phyloP scores from a whole-genome alignment of 2,888 invertebrate species.

The Drosophila multiciliata region DNA sequence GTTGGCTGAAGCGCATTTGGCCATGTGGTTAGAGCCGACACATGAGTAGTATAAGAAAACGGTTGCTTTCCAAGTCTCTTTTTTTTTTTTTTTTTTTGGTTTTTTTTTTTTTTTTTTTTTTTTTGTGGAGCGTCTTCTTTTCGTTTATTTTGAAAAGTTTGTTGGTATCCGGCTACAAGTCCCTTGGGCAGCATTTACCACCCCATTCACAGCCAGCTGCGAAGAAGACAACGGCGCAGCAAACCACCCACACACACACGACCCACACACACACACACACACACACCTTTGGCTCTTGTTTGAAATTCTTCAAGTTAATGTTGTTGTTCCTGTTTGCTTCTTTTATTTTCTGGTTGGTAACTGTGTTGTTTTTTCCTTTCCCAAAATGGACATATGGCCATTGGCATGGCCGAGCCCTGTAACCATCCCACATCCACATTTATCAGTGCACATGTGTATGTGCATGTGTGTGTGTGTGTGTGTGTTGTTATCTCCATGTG shows the following conservation, averaged over 20 bases:
- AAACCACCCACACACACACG: constrained; percentile 33
- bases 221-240: constrained; percentile 48
- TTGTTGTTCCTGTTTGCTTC: constrained; percentile 44
- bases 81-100: constrained; percentile 3
- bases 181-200: constrained; percentile 85
- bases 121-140: constrained; percentile 56
- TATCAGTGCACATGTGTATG: constrained; percentile 45
- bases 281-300: constrained; percentile 50
- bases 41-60: constrained; percentile 37
- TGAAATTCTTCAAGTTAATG: constrained; percentile 72
- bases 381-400: constrained; percentile 81
- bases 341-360: constrained; percentile 32
- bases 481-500: constrained; percentile 62
- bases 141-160: constrained; percentile 74
- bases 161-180: constrained; percentile 84
- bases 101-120: constrained; percentile 25
- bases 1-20: constrained; percentile 22
- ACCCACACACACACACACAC: constrained; percentile 31
- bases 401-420: constrained; percentile 54
- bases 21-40: constrained; percentile 32
- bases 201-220: constrained; percentile 82
- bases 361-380: constrained; percentile 55
- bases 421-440: constrained; percentile 43
- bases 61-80: constrained; percentile 16
- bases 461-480: constrained; percentile 39